phyloP scores from a whole-genome alignment of 1,140 invertebrate species.

The Melitaea cinxia region DNA sequence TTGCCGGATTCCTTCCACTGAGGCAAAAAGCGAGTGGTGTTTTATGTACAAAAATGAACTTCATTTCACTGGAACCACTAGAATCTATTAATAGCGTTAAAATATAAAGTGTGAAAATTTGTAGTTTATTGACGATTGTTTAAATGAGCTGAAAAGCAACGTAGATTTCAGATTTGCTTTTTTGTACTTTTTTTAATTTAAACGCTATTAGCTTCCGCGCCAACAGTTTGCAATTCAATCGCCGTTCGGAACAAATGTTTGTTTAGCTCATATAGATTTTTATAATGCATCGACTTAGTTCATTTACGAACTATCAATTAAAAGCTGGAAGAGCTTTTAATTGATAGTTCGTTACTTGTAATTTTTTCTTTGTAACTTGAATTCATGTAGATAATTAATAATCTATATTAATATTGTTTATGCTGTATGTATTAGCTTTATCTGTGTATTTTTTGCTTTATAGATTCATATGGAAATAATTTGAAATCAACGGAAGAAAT shows the following conservation, averaged over 20 bases:
- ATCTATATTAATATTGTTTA: too few species aligned
- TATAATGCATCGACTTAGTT: too few species aligned
- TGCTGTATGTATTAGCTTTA: too few species aligned
- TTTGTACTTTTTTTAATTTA: neutral
- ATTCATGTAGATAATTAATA: too few species aligned
- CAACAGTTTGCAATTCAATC: neutral
- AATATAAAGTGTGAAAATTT: neutral
- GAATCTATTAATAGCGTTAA: constrained; percentile 22
- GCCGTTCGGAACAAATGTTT: neutral
- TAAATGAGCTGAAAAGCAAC: neutral
- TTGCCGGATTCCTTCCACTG: constrained; percentile 35
- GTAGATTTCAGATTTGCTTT: neutral
- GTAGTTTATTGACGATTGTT: neutral
- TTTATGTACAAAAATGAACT: constrained; percentile 31
- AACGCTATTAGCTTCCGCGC: neutral
- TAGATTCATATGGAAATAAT: too few species aligned
- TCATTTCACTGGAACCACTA: constrained; percentile 22
- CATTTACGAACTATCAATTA: too few species aligned
- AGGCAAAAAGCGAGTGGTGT: constrained; percentile 33
- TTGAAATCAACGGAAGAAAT: too few species aligned
- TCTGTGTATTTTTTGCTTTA: too few species aligned
- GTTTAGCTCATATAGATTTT: neutral
- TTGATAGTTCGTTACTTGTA: too few species aligned
- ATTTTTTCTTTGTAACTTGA: too few species aligned
- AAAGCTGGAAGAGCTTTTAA: too few species aligned